Base-by-base conservation (phyloP, 2,888 invertebrate species). In the Enchytraeus crypticus region DNA sequence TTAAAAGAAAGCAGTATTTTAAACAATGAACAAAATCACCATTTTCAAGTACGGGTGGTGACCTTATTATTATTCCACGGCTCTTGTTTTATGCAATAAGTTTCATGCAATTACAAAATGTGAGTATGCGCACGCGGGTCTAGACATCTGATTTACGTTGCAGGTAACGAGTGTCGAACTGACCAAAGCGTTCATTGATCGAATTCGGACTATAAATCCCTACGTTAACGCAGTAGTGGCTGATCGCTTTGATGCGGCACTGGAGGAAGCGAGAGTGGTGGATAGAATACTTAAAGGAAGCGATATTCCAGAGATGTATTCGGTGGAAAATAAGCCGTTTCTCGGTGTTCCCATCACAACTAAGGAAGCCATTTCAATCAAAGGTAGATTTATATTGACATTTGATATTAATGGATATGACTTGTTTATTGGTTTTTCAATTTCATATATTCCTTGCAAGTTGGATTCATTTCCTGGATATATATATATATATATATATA, bases 271-370 rank as follows among this genome's bases (percentile, higher is more conserved):
- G 0, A 82, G 81, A 61, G 80, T 82, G 62, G 84, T 90, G 4
- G 93, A 95, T 77, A 77, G 81, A 51, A 80, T 85, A 58, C 84
- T 93, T 29, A 84, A 84, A 5, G 80, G 78, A 47, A 84, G 84
- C 0, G 74, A 80, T 46, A 57, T 69, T 23, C 77, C 83, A 0
- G 84, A 85, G 30, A 83, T 84, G 18, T 85, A 87, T 69, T 85
- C 88, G 64, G 80, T 82, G 55, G 79, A 83, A 61, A 83, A 84
- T 23, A 87, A 86, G 78, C 91, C 92, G 2, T 87, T 92, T 70
- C 82, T 93, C 33, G 93, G 93, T 2, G 89, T 95, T 11, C 93
- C 93, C 2, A 88, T 92, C 72, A 88, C 91, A 18, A 89, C 89
- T 0, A 93, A 93, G 82, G 92, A 91, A 77, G 87, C 88, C 70